Evolutionary conservation across 2,797 vertebrate genomes (phyloP), one percentile per base, ranked within the genome.

Genomic region (Tokudaia tokunoshimensis): DNA sequence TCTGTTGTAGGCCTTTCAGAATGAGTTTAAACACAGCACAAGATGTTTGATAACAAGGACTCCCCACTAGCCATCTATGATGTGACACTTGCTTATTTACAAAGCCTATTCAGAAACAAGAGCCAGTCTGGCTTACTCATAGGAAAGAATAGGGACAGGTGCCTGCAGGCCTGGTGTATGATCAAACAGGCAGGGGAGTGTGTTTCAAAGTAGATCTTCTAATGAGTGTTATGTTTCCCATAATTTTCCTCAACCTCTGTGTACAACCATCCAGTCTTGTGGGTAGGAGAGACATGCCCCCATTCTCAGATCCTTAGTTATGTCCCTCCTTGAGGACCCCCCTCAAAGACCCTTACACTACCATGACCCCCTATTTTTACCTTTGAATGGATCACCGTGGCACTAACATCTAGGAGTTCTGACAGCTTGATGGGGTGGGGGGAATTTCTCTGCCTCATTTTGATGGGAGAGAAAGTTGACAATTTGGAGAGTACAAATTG

Each of bases 151-250:
- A 26, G 20, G 14, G 29, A 34, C 63, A 14, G 52, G 83, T 83
- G 6, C 22, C 14, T 34, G 5, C 8, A 15, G 44, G 29, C n/a
- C 50, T 24, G 26, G 74, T 37, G 3, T 24, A 20, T 22, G 67
- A 17, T 19, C 37, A 0, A 41, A 89, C 55, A 34, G 29, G 24
- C 1, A 55, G 59, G 15, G 19, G 10, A 29, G 24, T 41, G 31
- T 37, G 67, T 37, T 44, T 86, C 34, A 20, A 10, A 29, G 67
- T 10, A 63, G 52, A 26, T 65, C 83, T 85, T 50, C 8, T 15
- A 15, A 24, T 0, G 2, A 34, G 74, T 4, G 37, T 31, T 41
- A 20, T 1, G 0, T 31, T 52, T 55, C 29, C 26, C 5, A 3
- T 34, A 8, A 0, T 74, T 75, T 85, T 55, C 11, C 59, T 47